Base-by-base conservation (phyloP, 2,888 invertebrate genomes). In the Drosophila sordidapex region DNA sequence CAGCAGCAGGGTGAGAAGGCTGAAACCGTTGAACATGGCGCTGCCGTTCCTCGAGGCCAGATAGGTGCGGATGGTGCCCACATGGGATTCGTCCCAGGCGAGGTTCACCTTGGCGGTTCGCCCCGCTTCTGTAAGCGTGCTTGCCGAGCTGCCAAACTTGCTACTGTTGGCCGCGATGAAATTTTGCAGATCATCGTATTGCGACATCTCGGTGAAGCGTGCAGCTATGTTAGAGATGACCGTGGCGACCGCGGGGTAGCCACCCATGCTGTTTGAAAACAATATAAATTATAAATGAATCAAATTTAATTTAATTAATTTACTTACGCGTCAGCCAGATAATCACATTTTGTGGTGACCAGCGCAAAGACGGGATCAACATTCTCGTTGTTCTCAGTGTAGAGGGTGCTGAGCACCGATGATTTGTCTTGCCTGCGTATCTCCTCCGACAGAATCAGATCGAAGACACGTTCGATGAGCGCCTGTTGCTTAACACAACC, bases 401-500 rank as follows among this genome's bases (percentile, higher is more conserved):
- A 93, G 0, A 95, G 94, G 8, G 94, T 93, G 0, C 92, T 63
- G 21, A 93, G 80, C 3, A 93, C 92, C 15, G 89, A 71, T 0
- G 90, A 82, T 54, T 91, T 92, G 69, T 93, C 93, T 63, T 93
- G 93, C 4, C 79, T 85, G 27, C 93, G 92, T 18, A 93, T 89
- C 4, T 90, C 88, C 33, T 91, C 81, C 68, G 80, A 95, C 88
- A 56, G 93, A 81, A 87, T 95, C 94, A 91, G 94, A 93, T 46
- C 83, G 81, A 79, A 95, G 92, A 80, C 95, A 93, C 62, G 84
- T 29, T 93, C 91, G 6, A 97, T 93, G 29, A 96, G 93, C 43
- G 91, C 91, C 0, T 92, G 83, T 63, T 95, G 90, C 64, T 93
- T 93, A 0, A 96, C 95, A 87, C 97, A 97, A 0, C 96, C 96